Evolutionary conservation across 1,140 invertebrate genomes (phyloP), one percentile per base, ranked within the genome.

Genomic region (Amphibalanus amphitrite): DNA sequence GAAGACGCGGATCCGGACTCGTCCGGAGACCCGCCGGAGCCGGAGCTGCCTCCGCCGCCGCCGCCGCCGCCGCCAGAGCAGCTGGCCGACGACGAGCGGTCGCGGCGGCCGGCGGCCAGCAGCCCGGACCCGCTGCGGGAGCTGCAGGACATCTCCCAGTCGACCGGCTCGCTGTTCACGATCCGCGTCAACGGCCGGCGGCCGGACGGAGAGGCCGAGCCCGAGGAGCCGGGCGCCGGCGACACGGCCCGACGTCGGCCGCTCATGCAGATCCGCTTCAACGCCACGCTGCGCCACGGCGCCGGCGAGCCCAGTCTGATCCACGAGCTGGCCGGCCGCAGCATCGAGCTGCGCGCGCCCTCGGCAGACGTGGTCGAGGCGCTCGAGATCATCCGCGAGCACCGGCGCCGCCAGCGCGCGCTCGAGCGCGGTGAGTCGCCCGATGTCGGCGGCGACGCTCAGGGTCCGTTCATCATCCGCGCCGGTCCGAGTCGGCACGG

Each of bases 341-440:
- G 72, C 23, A 68, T 73, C 47, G 70, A 71, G 28, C 30, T 83
- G 3, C 80, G 81, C 68, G 79, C 83, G 0, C 80, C 81, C 30
- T 78, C 82, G 25, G 83, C 84, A 68, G 86, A 87, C 74, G 83
- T 88, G 23, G 87, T 86, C 86, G 86, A 88, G 77, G 86, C 86
- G 8, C 79, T 86, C 1, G 84, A 87, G 13, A 85, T 85, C 1
- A 83, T 87, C 65, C 82, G 86, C 73, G 85, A 87, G 74, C 83
- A 85, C n/a, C 82, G 86, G 76, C 65, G 71, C 13, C 67, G 33
- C 20, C 29, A 71, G 38, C 69, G 33, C 59, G 47, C 47, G 10
- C 13, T 59, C 6, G 47, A 59, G 47, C 47, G 47, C 6, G 47
- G 47, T 20, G 47, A 20, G 47, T 59, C 47, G 47, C 47, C 47